Evolutionary conservation across 2,797 vertebrate genomes (phyloP), one percentile per base, ranked within the genome.

Genomic region (Cirrhinus molitorella): DNA sequence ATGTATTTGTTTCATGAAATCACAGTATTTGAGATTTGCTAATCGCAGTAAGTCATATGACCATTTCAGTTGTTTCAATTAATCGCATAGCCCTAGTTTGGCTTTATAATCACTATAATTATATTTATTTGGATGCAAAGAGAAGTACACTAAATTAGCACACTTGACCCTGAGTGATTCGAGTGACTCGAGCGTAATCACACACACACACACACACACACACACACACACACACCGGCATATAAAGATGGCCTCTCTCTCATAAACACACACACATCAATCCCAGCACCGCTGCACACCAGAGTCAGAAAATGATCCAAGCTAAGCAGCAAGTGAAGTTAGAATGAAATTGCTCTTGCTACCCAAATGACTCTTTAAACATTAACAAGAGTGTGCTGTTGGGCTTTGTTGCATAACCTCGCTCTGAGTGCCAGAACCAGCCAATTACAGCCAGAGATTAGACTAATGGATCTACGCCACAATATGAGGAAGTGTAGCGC

Each of bases 361-460:
- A 72, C 77, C 76, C 67, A 87, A 74, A 87, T 55, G 90, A 87
- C 90, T 91, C 88, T 87, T 95, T 90, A 94, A 95, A 95, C 93
- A 94, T 95, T 94, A 91, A 95, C 93, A 93, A 93, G 92, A 83
- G 83, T 77, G 80, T 40, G 66, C 87, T 79, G 79, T 83, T 79
- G 84, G 81, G 79, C 81, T 49, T 53, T n/a, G 57, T 84, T 86
- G 83, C 85, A 76, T 88, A 88, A 88, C 79, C 83, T 34, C 49
- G 65, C 75, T 71, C 80, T 49, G 67, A 83, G 83, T 59, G 57
- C 71, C 74, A 85, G 85, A 87, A 87, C 80, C 83, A 83, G 85
- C 79, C 87, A 88, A 86, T 88, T 88, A 87, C 67, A 87, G 66
- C 78, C 76, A 81, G 78, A 88, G 81, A 88, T 87, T 85, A 88